phyloP scores from a whole-genome alignment of 37 sponge, comb jelly and placozoan species.

The Hexactinellida sp. region DNA sequence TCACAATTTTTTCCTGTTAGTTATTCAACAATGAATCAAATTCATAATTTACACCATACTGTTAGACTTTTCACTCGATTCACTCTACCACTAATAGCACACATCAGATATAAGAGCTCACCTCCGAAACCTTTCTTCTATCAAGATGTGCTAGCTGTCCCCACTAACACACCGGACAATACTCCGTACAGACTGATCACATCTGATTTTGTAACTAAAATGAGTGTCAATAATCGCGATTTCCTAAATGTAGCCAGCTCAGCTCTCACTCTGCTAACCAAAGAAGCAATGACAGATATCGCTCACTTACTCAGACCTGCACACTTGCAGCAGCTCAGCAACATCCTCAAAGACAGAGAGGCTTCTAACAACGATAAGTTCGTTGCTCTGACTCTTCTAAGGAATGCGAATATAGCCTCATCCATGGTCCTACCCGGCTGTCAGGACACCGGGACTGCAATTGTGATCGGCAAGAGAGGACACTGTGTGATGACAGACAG shows the following conservation, averaged over 20 bases:
- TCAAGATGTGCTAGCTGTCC: conserved; percentile 23
- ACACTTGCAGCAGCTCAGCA: conserved; percentile 32
- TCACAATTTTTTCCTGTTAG: too few relatives aligned
- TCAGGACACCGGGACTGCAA: conserved; percentile 37
- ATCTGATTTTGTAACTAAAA: not conserved
- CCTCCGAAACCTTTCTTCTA: conserved; percentile 27
- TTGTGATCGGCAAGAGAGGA: conserved; percentile 33
- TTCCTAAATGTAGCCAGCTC: conserved; percentile 15
- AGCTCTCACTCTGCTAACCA: conserved; percentile 22
- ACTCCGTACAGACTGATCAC: conserved; percentile 20
- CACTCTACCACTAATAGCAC: not conserved
- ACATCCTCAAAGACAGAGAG: conserved; percentile 32
- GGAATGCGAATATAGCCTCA: conserved; percentile 34
- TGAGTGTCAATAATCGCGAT: conserved; percentile 16
- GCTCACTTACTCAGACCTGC: conserved; percentile 33
- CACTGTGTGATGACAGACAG: conserved; percentile 28
- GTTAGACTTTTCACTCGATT: conserved; percentile 11
- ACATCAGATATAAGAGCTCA: not conserved
- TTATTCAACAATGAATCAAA: not conserved
- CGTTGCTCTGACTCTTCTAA: conserved; percentile 29
- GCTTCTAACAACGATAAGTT: conserved; percentile 31
- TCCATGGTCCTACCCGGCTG: conserved; percentile 37
- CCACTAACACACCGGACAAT: not conserved
- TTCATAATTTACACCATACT: not conserved
- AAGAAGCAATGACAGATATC: conserved; percentile 34